Conservation (phyloP, 2,888 invertebrate species). For the Ormyrus labotus region DNA sequence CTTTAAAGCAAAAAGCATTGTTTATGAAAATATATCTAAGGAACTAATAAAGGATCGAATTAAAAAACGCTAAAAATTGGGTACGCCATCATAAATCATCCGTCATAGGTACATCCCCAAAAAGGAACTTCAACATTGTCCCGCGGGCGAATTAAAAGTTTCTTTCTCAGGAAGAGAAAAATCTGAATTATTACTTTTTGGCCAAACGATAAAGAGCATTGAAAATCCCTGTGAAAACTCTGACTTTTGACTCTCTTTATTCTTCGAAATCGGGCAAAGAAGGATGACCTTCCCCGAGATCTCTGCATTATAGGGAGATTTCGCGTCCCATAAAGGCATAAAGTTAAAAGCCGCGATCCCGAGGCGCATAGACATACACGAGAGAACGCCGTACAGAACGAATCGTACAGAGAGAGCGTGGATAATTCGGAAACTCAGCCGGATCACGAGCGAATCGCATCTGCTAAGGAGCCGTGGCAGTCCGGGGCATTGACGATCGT, state of each 20-base stretch:
- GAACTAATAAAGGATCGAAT: no score
- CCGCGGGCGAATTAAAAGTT: background rate
- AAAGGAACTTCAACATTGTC: no score
- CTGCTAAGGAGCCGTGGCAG: slow-evolving; percentile 58
- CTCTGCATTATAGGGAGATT: slow-evolving; percentile 48
- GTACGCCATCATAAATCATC: background rate
- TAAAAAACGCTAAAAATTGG: background rate
- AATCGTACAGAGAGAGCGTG: slow-evolving; percentile 60
- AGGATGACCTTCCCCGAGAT: slow-evolving; percentile 29
- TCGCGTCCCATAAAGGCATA: slow-evolving; percentile 27
- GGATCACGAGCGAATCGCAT: slow-evolving; percentile 71
- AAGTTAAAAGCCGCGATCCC: slow-evolving; percentile 24
- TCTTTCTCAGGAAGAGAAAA: background rate
- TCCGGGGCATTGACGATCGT: no score
- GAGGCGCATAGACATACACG: slow-evolving; percentile 9
- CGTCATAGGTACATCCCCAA: no score
- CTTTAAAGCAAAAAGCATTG: no score
- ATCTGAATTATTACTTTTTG: slow-evolving; percentile 1
- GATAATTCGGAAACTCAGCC: slow-evolving; percentile 66
- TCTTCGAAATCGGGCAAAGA: slow-evolving; percentile 50
- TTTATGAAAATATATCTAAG: no score
- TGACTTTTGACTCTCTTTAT: slow-evolving; percentile 38
- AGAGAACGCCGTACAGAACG: slow-evolving; percentile 1
- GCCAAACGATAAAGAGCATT: slow-evolving; percentile 47
- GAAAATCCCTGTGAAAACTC: slow-evolving; percentile 44